phyloP scores from a whole-genome alignment of 2,888 invertebrate species.

The Patella caerulea region DNA sequence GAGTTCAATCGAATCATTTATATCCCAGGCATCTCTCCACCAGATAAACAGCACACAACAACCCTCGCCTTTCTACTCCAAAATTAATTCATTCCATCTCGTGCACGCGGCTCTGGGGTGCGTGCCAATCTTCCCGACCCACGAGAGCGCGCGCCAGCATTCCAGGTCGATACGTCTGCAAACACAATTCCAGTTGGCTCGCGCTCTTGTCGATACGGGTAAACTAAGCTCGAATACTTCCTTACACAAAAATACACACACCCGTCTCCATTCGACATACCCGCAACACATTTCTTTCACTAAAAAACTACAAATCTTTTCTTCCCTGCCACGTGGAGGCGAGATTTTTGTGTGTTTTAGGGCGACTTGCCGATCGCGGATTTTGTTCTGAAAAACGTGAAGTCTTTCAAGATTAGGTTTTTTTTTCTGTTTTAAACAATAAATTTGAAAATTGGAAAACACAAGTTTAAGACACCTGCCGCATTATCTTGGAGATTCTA shows the following conservation, averaged over 20 bases:
- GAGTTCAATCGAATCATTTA: no score
- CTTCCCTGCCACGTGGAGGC: not conserved
- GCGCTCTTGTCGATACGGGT: not conserved
- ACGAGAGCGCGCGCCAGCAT: conserved; percentile 7
- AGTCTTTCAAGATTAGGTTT: not conserved
- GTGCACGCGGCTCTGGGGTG: not conserved
- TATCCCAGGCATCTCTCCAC: no score
- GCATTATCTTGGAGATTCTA: no score
- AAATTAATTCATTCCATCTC: conserved; percentile 3
- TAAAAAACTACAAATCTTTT: not conserved
- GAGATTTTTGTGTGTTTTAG: not conserved
- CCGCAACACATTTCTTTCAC: not conserved
- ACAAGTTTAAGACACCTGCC: no score
- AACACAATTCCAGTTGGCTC: not conserved
- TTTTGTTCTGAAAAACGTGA: not conserved
- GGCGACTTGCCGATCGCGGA: not conserved
- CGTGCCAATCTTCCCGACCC: conserved; percentile 10
- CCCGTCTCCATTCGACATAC: not conserved
- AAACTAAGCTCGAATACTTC: not conserved
- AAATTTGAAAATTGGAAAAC: no score
- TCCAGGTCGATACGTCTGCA: conserved; percentile 10
- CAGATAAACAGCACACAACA: no score
- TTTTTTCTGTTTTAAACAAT: no score
- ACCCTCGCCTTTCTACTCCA: no score
- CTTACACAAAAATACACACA: not conserved